phyloP scores from a whole-genome alignment of 1,140 invertebrate species.

The Nixonia krombeini region DNA sequence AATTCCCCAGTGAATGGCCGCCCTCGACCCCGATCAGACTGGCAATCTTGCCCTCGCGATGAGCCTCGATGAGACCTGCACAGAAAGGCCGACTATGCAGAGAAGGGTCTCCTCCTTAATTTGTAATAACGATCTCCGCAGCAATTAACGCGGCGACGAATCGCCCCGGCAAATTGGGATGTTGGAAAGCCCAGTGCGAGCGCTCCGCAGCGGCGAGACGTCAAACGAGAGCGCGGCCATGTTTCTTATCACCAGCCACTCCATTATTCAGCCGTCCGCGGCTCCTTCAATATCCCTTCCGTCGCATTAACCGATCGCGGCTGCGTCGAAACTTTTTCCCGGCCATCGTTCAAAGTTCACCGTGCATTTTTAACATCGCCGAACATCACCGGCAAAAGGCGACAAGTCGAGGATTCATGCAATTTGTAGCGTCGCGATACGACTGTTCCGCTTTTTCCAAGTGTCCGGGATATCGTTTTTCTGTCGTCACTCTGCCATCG shows the following conservation, averaged over 20 bases:
- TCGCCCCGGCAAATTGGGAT: conserved; percentile 26
- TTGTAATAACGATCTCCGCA: conserved; percentile 9
- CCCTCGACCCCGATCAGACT: conserved; percentile 79
- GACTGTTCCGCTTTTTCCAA: no score
- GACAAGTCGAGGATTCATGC: no score
- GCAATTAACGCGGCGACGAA: conserved; percentile 27
- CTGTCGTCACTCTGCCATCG: no score
- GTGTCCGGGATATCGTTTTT: no score
- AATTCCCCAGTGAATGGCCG: conserved; percentile 88
- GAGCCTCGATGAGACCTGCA: conserved; percentile 72
- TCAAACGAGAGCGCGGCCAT: conserved; percentile 21
- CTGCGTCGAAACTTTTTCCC: no score
- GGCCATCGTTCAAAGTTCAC: no score
- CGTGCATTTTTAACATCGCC: no score
- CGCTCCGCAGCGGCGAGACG: conserved; percentile 21
- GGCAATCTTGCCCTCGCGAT: conserved; percentile 74
- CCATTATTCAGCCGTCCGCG: not conserved
- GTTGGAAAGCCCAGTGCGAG: conserved; percentile 24
- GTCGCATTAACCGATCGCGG: no score
- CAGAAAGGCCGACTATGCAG: conserved; percentile 9
- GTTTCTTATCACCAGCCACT: not conserved
- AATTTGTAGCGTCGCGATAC: no score
- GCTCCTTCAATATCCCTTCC: no score
- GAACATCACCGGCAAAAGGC: no score
- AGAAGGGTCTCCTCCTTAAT: conserved; percentile 2